Conservation (phyloP, 2,888 invertebrate species). For the Melinopterus prodromus region DNA sequence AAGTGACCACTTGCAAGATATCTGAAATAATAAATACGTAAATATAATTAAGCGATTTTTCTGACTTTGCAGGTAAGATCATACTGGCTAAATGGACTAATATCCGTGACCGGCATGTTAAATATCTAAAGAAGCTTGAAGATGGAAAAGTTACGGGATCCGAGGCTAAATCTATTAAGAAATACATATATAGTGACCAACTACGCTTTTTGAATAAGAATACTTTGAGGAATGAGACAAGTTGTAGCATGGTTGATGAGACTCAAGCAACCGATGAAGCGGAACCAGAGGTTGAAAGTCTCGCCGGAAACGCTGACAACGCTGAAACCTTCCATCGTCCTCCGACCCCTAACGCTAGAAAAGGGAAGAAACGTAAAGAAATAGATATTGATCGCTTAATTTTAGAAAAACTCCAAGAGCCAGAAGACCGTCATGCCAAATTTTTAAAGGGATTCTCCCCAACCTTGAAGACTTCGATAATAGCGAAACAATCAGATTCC, state of each 20-base stretch:
- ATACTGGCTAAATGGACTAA: too few relatives aligned
- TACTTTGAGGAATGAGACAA: conserved; percentile 10
- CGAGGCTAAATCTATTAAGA: conserved; percentile 6
- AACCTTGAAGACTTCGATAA: too few relatives aligned
- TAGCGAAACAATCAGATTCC: too few relatives aligned
- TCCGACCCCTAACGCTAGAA: neutral
- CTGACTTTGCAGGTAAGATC: too few relatives aligned
- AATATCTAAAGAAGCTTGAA: conserved; percentile 17
- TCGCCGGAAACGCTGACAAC: neutral
- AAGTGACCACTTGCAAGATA: neutral
- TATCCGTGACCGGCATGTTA: conserved; percentile 1
- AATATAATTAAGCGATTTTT: too few relatives aligned
- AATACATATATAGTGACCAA: conserved; percentile 9
- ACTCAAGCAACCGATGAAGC: conserved; percentile 6
- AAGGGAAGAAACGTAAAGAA: neutral
- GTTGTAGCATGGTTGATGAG: conserved; percentile 12
- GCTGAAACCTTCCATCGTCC: neutral
- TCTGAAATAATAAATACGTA: too few relatives aligned
- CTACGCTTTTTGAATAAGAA: conserved; percentile 14
- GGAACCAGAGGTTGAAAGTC: conserved; percentile 12
- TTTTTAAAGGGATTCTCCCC: too few relatives aligned
- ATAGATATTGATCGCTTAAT: neutral
- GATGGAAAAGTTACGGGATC: conserved; percentile 13
- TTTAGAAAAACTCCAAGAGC: neutral
- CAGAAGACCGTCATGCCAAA: too few relatives aligned